phyloP scores from a whole-genome alignment of 2,113 vertebrate species.

The Verasper variegatus region DNA sequence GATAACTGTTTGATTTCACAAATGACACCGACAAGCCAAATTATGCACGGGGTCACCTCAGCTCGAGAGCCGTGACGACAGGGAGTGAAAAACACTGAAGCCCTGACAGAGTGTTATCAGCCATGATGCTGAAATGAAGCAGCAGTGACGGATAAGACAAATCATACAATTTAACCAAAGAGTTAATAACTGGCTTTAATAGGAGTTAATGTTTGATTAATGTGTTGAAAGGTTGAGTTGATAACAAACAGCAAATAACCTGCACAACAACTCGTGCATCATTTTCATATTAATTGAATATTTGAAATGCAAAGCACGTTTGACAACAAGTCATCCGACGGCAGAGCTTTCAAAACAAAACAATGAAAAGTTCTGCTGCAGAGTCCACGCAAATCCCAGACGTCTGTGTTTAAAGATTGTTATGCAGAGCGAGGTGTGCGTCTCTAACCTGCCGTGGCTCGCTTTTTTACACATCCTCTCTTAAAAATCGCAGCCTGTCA shows the following conservation, averaged over 20 bases:
- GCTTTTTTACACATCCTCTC: conserved; percentile 25
- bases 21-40: conserved; percentile 3
- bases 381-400: conserved; percentile 25
- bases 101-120: neutral
- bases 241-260: neutral
- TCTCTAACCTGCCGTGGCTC: conserved; percentile 36
- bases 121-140: conserved; percentile 11
- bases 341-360: conserved; percentile 11
- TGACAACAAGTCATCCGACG: neutral
- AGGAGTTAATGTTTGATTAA: neutral
- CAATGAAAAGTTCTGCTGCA: conserved; percentile 4
- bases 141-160: conserved; percentile 1
- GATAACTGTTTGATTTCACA: too few species aligned
- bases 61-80: neutral
- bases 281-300: conserved; percentile 8
- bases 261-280: neutral
- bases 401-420: conserved; percentile 36
- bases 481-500: conserved; percentile 58
- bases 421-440: conserved; percentile 32
- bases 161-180: conserved; percentile 14
- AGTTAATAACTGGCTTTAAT: conserved; percentile 39
- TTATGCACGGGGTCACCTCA: neutral
- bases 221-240: conserved; percentile 2
- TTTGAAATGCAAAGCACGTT: conserved; percentile 9
- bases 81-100: neutral